phyloP scores from a whole-genome alignment of 1,140 invertebrate genomes.

The Teleopsis dalmanni region DNA sequence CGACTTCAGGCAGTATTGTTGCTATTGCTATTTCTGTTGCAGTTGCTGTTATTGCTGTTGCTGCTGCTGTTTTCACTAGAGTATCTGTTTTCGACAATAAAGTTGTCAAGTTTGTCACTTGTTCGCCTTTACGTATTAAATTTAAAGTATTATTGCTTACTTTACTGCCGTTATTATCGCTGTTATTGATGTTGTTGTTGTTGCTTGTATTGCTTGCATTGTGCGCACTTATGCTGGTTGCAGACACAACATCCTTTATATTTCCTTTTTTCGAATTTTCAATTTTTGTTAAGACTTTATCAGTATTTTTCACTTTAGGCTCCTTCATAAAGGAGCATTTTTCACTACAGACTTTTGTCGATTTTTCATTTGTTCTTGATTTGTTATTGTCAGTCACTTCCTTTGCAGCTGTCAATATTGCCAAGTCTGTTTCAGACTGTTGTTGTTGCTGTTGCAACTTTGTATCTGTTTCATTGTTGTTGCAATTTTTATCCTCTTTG shows the following conservation, averaged over 20 bases:
- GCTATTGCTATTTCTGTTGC: not conserved
- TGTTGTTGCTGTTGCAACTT: slow-evolving; percentile 42
- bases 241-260: slow-evolving; percentile 50
- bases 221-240: slow-evolving; percentile 36
- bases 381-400: too few relatives aligned
- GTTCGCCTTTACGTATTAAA: too few relatives aligned
- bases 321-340: too few relatives aligned
- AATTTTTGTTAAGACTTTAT: too few relatives aligned
- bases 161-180: not conserved
- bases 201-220: slow-evolving; percentile 11
- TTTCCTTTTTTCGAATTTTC: too few relatives aligned
- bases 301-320: too few relatives aligned
- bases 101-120: too few relatives aligned
- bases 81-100: not conserved
- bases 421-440: slow-evolving; percentile 29
- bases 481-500: not conserved
- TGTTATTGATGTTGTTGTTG: slow-evolving; percentile 6
- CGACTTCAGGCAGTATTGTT: too few relatives aligned
- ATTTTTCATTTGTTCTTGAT: slow-evolving; percentile 28
- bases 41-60: not conserved
- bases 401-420: too few relatives aligned
- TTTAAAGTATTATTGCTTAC: not conserved
- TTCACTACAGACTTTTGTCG: slow-evolving; percentile 48
- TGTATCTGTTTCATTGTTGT: slow-evolving; percentile 24
- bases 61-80: not conserved